Base-by-base conservation (phyloP, 1,140 invertebrate species). In the Caligus rogercresseyi region DNA sequence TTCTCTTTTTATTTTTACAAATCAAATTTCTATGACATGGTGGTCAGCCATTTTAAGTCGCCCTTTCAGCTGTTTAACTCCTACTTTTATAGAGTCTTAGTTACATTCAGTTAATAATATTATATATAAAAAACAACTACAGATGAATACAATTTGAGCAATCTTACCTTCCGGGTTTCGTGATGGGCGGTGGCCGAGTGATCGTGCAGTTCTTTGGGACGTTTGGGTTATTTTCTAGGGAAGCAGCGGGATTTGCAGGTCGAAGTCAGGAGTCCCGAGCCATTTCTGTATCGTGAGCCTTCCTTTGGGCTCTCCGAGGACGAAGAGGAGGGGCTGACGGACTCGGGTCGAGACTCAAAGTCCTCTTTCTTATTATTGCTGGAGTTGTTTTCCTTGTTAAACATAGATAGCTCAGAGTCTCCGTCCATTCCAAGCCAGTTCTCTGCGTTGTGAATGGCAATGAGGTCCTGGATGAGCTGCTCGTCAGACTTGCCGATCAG, bases 361-460 rank as follows among this genome's bases (percentile, higher is more conserved):
- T 21, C 57, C 21, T 26, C 43, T 1, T 31, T 25, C 1, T 25
- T 3, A 18, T 53, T 60, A 3, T 43, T 25, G n/a, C n/a, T n/a
- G n/a, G 25, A 31, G 15, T 25, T 26, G 2, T 31, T 25, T 16
- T 25, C 26, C 23, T 71, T 23, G 78, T 86, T 86, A 71, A 87
- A 86, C 71, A 87, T 76, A 24, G 79, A 80, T 70, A 86, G 74
- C 67, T 87, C 85, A n/a, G 83, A 82, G 68, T 90, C 87, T 0
- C 83, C 86, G 69, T 91, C 87, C 75, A 90, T 86, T 1, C 87
- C 89, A 1, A 92, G 75, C 88, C 89, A 92, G 72, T 90, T 91
- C 71, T 92, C 87, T 1, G 87, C 87, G 69, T 89, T 91, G 73
- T 93, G 89, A 68, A 90, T 89, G 58, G 84, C 84, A 65, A 92